phyloP scores from a whole-genome alignment of 2,797 vertebrate genomes.

The Eulemur coronatus region DNA sequence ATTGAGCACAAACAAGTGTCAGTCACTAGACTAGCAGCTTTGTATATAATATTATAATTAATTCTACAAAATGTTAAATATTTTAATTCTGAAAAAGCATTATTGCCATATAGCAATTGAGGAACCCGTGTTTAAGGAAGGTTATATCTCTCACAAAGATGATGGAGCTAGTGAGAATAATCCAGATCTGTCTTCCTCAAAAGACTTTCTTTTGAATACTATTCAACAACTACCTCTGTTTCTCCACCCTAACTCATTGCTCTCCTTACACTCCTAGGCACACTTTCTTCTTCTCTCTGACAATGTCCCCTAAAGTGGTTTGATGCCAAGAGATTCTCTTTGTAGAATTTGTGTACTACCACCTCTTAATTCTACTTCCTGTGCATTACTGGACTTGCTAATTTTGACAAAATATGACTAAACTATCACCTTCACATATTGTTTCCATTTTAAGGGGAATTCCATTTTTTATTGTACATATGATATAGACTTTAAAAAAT shows the following conservation, averaged over 20 bases:
- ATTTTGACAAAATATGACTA: background rate
- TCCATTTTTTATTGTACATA: background rate
- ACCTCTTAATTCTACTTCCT: background rate
- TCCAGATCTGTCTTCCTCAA: background rate
- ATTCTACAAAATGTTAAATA: background rate
- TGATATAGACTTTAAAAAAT: background rate
- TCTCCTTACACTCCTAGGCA: background rate
- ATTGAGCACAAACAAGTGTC: background rate
- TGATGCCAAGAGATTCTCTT: background rate
- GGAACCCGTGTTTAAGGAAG: background rate
- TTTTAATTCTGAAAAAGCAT: background rate
- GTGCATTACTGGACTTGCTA: background rate
- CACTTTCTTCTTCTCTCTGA: background rate
- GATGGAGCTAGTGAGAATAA: background rate
- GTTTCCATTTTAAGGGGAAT: background rate
- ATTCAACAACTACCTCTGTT: background rate
- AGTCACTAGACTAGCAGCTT: background rate
- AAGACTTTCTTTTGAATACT: background rate
- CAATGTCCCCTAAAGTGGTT: background rate
- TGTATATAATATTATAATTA: background rate
- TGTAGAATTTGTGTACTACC: background rate
- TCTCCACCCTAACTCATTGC: background rate
- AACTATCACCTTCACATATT: background rate
- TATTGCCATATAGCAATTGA: background rate
- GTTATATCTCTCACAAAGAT: background rate